Conservation (phyloP, 2,113 vertebrate genomes). For the Triplophysa tibetana region DNA sequence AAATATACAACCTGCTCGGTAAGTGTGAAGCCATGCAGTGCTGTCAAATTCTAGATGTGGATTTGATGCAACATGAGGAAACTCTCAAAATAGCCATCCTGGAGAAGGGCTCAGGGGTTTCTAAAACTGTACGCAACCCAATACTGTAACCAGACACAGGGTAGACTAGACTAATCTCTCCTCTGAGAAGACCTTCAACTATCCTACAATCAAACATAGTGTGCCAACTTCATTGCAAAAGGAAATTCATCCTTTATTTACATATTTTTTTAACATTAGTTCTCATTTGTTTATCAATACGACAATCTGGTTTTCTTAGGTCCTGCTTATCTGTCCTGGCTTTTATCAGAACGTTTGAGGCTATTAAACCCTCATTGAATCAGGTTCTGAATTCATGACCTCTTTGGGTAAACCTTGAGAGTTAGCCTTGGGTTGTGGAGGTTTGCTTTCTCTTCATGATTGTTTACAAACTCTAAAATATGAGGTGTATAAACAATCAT, state of each 20-base stretch:
- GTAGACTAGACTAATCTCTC: neutral
- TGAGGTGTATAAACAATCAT: neutral
- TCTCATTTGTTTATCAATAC: no score
- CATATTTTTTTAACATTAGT: neutral
- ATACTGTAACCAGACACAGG: constrained; percentile 41
- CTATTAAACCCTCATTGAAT: neutral
- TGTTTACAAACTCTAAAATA: neutral
- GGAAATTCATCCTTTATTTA: neutral
- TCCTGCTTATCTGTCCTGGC: neutral
- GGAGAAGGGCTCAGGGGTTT: neutral
- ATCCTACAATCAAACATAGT: neutral
- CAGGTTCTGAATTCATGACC: neutral
- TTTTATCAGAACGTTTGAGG: neutral
- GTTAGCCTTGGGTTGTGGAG: no score
- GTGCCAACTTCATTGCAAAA: neutral
- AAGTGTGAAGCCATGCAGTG: constrained; percentile 16
- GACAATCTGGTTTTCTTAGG: no score
- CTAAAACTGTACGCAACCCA: constrained; percentile 31
- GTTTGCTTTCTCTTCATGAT: neutral
- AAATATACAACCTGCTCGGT: constrained; percentile 21
- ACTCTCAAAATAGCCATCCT: constrained; percentile 42
- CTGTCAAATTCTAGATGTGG: constrained; percentile 21
- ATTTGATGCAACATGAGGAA: constrained; percentile 18
- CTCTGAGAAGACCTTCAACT: constrained; percentile 3
- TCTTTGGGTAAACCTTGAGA: neutral